phyloP scores from a whole-genome alignment of 2,113 vertebrate genomes.

The Mesembrinibis cayennensis region DNA sequence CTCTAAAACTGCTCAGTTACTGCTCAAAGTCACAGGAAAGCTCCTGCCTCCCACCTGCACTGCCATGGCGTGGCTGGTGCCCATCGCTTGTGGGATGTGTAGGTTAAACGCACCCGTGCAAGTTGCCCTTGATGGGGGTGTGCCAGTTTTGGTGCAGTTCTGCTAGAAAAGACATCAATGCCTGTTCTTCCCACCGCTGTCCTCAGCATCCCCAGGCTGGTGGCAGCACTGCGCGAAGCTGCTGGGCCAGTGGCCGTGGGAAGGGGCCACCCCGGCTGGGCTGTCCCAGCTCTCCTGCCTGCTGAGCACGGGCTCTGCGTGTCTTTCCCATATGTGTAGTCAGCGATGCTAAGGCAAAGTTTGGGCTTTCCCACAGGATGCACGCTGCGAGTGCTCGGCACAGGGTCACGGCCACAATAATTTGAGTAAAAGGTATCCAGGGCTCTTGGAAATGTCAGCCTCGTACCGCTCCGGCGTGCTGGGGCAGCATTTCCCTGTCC shows the following conservation, averaged over 20 bases:
- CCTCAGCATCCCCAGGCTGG: neutral
- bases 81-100: neutral
- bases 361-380: neutral
- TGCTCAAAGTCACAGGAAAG: neutral
- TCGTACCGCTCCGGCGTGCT: neutral
- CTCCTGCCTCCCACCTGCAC: neutral
- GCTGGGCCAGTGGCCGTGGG: rapidly evolving
- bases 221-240: neutral
- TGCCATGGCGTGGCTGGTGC: rapidly evolving
- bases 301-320: rapidly evolving
- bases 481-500: neutral
- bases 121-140: rapidly evolving
- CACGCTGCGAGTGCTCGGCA: rapidly evolving
- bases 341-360: neutral
- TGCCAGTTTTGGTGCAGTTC: neutral
- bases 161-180: neutral
- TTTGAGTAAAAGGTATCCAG: neutral
- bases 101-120: neutral
- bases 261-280: neutral
- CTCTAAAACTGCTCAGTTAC: neutral
- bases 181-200: neutral
- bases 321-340: rapidly evolving
- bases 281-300: neutral
- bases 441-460: neutral
- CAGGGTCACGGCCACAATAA: rapidly evolving